These are phyloP conservation scores for Campaea margaritaria DNA, from an alignment of 2,888 invertebrate genomes.

Conservation along the genomic window DNA sequence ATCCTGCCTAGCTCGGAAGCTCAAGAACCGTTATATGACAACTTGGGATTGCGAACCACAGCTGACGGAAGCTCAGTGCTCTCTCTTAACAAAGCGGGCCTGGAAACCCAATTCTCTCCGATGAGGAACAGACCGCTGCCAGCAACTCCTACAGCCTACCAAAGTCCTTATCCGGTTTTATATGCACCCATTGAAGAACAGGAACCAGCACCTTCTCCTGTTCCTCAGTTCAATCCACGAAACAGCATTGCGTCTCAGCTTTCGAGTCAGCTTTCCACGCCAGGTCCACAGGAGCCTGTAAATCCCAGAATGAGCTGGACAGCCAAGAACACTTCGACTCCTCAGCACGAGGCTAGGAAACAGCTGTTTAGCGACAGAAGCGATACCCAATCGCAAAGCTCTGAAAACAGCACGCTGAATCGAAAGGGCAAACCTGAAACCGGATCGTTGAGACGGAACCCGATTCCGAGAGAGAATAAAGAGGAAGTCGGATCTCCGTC, in stretches of 20 bases:
- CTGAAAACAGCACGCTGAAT: constrained; percentile 71
- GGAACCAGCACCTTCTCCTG: constrained; percentile 80
- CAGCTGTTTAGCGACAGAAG: constrained; percentile 71
- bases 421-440: constrained; percentile 84
- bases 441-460: constrained; percentile 73
- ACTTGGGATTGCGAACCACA: constrained; percentile 92
- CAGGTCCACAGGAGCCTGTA: constrained; percentile 81
- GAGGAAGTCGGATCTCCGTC: constrained; percentile 69
- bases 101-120: constrained; percentile 81
- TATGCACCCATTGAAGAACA: constrained; percentile 84
- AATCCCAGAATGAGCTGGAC: constrained; percentile 81
- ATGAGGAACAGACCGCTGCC: constrained; percentile 88
- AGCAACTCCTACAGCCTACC: constrained; percentile 83
- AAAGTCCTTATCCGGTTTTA: constrained; percentile 75
- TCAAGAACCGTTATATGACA: constrained; percentile 93
- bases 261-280: constrained; percentile 77
- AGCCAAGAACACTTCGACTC: constrained; percentile 80
- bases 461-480: constrained; percentile 62
- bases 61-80: constrained; percentile 93
- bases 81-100: constrained; percentile 90
- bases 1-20: constrained; percentile 81
- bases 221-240: constrained; percentile 76
- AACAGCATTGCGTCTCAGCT: constrained; percentile 82
- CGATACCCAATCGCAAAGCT: constrained; percentile 66
- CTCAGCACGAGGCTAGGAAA: constrained; percentile 77